Conservation (phyloP, 2,113 vertebrate genomes). For the Copsychus sechellarum region DNA sequence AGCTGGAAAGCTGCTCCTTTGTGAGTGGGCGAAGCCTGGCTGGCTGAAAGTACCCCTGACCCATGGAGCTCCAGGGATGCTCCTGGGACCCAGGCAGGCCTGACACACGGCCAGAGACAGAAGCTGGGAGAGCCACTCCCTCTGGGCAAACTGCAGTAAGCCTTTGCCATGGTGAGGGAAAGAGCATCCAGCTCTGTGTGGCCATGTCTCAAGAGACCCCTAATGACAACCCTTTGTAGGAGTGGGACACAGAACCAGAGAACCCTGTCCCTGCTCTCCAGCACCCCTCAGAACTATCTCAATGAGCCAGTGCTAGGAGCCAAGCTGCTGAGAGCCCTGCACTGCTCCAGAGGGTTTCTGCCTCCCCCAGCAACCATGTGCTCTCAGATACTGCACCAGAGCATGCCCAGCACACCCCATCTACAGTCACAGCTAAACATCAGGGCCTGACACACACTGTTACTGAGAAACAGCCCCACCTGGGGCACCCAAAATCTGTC, state of each 20-base stretch:
- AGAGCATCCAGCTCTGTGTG: not conserved
- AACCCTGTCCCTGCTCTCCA: not conserved
- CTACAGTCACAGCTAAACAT: not conserved
- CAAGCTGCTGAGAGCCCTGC: not conserved
- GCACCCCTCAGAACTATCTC: not conserved
- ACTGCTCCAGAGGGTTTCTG: not conserved
- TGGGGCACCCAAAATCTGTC: not conserved
- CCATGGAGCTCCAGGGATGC: not conserved
- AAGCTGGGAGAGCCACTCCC: not conserved
- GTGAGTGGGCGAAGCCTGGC: slow-evolving; percentile 3
- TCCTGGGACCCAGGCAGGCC: not conserved
- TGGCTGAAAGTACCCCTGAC: slow-evolving; percentile 5
- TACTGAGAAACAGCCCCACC: not conserved
- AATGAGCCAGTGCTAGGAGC: not conserved
- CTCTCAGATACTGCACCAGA: not conserved
- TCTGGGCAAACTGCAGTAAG: not conserved
- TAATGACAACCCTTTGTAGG: not conserved
- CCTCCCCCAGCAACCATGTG: not conserved
- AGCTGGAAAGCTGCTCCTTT: not conserved
- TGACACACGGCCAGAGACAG: not conserved
- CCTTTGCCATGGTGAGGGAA: not conserved
- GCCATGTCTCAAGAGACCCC: not conserved
- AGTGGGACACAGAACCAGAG: not conserved
- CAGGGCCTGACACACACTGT: not conserved
- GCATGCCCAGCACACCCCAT: not conserved